Evolutionary conservation across 2,797 vertebrate species (phyloP), one percentile per base, ranked within the genome.

Genomic region (Pelodytes ibericus): DNA sequence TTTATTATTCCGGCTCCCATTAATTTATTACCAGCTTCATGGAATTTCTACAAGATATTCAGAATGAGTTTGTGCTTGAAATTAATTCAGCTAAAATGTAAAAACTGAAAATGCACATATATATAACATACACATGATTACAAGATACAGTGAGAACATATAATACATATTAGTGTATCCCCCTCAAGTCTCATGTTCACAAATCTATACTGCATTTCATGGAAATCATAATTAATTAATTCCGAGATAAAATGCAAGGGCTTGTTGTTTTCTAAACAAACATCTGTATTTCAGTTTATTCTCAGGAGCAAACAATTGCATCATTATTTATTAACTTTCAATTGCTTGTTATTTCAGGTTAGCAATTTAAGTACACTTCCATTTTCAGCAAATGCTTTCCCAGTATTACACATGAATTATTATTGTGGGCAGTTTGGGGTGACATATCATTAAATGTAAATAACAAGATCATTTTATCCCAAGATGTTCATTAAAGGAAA

Each of bases 151-250:
- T 53, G 22, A 24, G 6, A 22, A 11, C 5, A 53, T 2, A 24
- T 20, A 53, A 53, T 24, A 53, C 2, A 7, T 11, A 53, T 53
- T 53, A 53, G n/a, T 20, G 22, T 22, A 53, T 20, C 22, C 49
- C 49, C 49, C 49, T 7, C 20, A 20, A 5, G 49, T 18, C 49
- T 53, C 10, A 2, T 53, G 49, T 53, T 53, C 49, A 53, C 49
- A 53, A 53, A 53, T 53, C 49, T 53, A 53, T 53, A 53, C 22
- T 53, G 49, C 20, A 53, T 20, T 53, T 53, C 49, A 16, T 53
- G 49, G 49, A 53, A 24, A 4, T 53, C 49, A 53, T 53, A 53
- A 53, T 16, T 53, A 53, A 53, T 53, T 53, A 6, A 53, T 18
- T 16, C 41, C 41, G 5, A 44, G 41, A 44, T 44, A 44, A 44